phyloP scores from a whole-genome alignment of 2,113 vertebrate genomes.

The Tragelaphus strepsiceros region DNA sequence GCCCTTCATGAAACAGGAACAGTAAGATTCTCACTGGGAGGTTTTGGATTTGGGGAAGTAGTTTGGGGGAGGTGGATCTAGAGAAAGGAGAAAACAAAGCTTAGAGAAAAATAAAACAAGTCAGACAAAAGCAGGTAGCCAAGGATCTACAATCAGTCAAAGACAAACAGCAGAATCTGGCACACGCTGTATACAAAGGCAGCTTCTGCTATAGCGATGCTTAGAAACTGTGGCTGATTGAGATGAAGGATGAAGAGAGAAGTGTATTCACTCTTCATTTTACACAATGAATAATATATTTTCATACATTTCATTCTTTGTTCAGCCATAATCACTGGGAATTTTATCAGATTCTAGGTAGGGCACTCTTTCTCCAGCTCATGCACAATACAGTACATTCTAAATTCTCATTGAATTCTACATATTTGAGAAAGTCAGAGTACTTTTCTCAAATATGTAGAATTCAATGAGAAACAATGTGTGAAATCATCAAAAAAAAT shows the following conservation, averaged over 20 bases:
- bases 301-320: background rate
- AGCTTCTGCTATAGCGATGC: background rate
- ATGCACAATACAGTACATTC: background rate
- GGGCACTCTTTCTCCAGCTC: background rate
- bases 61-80: background rate
- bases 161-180: background rate
- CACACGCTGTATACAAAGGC: background rate
- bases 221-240: background rate
- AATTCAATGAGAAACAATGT: background rate
- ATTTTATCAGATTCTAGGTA: background rate
- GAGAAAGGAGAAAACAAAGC: background rate
- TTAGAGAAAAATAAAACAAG: background rate
- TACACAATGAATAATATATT: background rate
- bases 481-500: background rate
- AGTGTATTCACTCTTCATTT: background rate
- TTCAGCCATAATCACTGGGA: background rate
- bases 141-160: background rate
- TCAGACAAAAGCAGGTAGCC: background rate
- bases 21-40: background rate
- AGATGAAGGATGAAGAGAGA: background rate
- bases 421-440: background rate
- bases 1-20: background rate
- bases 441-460: background rate
- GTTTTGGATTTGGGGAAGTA: background rate
- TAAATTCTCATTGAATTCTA: background rate